These are phyloP conservation scores for Drosophila paracracens DNA, from an alignment of 2,888 invertebrate species.

Conservation along the genomic window DNA sequence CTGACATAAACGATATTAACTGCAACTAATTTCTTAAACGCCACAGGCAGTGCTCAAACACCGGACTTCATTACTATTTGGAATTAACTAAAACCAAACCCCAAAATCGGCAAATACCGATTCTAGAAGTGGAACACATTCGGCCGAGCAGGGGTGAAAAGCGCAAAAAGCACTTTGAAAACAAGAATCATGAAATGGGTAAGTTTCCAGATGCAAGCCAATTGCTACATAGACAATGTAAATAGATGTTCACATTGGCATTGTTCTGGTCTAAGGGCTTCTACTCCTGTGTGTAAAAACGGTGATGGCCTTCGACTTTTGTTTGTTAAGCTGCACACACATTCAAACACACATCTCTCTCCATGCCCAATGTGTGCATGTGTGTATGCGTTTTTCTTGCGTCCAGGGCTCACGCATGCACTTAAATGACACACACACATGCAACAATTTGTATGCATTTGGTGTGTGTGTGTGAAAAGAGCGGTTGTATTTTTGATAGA, in stretches of 20 bases:
- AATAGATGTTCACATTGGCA: background rate
- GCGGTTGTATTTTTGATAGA: constrained; percentile 36
- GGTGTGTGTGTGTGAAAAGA: constrained; percentile 14
- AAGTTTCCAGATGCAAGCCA: constrained; percentile 42
- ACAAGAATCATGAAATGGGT: constrained; percentile 64
- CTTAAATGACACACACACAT: background rate
- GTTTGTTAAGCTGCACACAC: constrained; percentile 22
- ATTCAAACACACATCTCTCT: background rate
- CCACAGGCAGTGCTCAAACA: constrained; percentile 35
- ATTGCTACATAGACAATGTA: background rate
- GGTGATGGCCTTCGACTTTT: constrained; percentile 41
- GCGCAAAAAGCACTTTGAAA: constrained; percentile 24
- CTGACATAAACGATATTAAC: constrained; percentile 50
- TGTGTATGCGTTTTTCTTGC: constrained; percentile 8
- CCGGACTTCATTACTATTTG: constrained; percentile 24
- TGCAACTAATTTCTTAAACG: constrained; percentile 45
- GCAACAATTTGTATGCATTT: background rate
- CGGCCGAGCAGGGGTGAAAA: constrained; percentile 25
- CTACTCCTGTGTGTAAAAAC: constrained; percentile 2
- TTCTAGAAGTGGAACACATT: constrained; percentile 32
- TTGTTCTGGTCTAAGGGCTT: constrained; percentile 10
- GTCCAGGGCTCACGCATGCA: constrained; percentile 25
- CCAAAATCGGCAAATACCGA: constrained; percentile 17
- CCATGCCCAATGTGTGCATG: background rate
- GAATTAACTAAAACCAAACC: constrained; percentile 5